Base-by-base conservation (phyloP, 1,140 invertebrate species). In the Brachionus sp. region DNA sequence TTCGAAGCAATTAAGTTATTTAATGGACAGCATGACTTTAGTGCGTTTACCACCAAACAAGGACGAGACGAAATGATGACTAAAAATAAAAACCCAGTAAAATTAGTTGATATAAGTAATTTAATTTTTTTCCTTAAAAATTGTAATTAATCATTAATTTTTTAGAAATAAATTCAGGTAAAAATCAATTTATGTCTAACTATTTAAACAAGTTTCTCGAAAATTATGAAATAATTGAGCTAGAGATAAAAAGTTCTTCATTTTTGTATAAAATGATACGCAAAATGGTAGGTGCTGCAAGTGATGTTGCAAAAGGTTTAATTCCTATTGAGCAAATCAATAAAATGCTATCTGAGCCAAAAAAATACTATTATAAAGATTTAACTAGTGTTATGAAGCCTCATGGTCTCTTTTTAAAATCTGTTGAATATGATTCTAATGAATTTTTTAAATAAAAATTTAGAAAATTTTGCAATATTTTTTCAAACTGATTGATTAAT, bases 211-310 rank as follows among this genome's bases (percentile, higher is more conserved):
- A 25, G 16, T 75, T n/a, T 37, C 19, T 62, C 19, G 77, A 80
- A 66, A 35, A 19, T 7, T 66, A 62, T 80, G 35, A 80, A 37
- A 80, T 80, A 23, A 37, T 80, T 10, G 77, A 80, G 5, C 2
- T 80, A 12, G 77, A 80, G 16, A 80, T 80, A 10, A 57, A 80
- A 29, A 23, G 19, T 5, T 9, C 35, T 6, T 80, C 77, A 12
- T 80, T 80, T 80, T 80, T 80, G 77, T 80, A 80, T 29, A 39
- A 42, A 62, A 80, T 80, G 77, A 80, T 80, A 12, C 77, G 77
- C 0, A 80, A 80, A 62, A 80, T 80, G 50, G 50, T 80, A n/a
- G 77, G 77, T 19, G 77, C 77, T 80, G 77, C 77, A 9, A 62
- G 37, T 44, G 77, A 80, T 66, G 77, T 62, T 37, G 77, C 77